Percentiles rank a stretch among this genome's conserved stretches.
Evolutionary conservation across 1,140 invertebrate genomes (phyloP).

Genomic region (Macrocentrus cingulum): DNA sequence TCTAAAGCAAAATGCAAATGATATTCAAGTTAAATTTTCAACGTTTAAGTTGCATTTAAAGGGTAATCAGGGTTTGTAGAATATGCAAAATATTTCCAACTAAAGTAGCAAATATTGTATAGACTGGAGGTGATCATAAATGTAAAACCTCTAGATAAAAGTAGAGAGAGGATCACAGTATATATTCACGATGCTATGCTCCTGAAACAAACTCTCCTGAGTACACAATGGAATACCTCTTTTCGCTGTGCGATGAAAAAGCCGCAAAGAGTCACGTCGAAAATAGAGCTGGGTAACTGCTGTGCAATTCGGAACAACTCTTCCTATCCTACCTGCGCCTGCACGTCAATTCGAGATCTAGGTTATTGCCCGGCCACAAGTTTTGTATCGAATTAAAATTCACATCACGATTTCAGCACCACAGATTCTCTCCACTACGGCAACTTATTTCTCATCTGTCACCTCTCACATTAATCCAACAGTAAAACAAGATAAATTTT

Average conservation of each 20-base stretch:
- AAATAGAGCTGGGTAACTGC: slow-evolving; percentile 1
- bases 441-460: neutral
- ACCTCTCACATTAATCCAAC: neutral
- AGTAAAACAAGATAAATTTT: neutral
- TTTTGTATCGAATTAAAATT: slow-evolving; percentile 17
- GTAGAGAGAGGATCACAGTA: too few species aligned
- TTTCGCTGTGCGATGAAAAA: slow-evolving; percentile 1
- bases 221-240: neutral
- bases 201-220: neutral
- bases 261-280: slow-evolving; percentile 12
- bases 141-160: too few species aligned
- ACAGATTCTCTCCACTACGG: slow-evolving; percentile 2
- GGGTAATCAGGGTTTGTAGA: too few species aligned
- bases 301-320: neutral
- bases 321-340: slow-evolving; percentile 13
- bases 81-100: too few species aligned
- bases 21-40: too few species aligned
- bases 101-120: too few species aligned
- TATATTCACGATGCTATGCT: neutral
- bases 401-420: slow-evolving; percentile 12
- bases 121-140: too few species aligned
- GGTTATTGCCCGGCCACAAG: neutral
- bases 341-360: slow-evolving; percentile 12
- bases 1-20: too few species aligned
- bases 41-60: too few species aligned